These are phyloP conservation scores for Scytalopus superciliaris DNA, from an alignment of 2,113 vertebrate genomes.

Conservation along the genomic window DNA sequence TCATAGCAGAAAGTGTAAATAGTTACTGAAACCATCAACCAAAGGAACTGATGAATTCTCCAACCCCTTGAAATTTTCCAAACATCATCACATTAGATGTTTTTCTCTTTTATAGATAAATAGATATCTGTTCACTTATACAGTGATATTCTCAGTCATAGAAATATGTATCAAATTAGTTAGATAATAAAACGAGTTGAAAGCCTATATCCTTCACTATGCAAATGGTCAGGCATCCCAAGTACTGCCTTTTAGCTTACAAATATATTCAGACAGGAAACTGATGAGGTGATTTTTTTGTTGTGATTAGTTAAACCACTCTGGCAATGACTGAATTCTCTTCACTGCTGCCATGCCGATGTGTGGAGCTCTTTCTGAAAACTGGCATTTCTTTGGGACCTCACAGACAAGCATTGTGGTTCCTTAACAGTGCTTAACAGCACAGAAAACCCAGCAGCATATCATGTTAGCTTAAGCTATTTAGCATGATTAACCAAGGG, in stretches of 20 bases:
- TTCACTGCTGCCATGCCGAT: not conserved
- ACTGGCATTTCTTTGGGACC: not conserved
- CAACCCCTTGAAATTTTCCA: not conserved
- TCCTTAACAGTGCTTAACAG: not conserved
- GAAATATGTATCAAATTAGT: not conserved
- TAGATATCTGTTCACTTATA: not conserved
- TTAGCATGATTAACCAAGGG: constrained; percentile 7
- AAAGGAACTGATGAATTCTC: not conserved
- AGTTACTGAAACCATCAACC: not conserved
- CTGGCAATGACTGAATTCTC: not conserved
- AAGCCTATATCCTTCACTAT: not conserved
- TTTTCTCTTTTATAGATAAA: not conserved
- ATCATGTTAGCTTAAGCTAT: not conserved
- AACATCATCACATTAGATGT: not conserved
- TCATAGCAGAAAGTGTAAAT: not conserved
- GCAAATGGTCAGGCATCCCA: not conserved
- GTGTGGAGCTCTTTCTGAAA: not conserved
- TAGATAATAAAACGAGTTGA: not conserved
- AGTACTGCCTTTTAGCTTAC: not conserved
- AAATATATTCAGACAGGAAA: not conserved
- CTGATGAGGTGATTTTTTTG: not conserved
- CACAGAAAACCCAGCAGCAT: not conserved
- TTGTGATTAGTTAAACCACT: not conserved
- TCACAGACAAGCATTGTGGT: not conserved
- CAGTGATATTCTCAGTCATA: not conserved